Conservation (phyloP, 2,113 vertebrate species). For the Nipponia nippon region DNA sequence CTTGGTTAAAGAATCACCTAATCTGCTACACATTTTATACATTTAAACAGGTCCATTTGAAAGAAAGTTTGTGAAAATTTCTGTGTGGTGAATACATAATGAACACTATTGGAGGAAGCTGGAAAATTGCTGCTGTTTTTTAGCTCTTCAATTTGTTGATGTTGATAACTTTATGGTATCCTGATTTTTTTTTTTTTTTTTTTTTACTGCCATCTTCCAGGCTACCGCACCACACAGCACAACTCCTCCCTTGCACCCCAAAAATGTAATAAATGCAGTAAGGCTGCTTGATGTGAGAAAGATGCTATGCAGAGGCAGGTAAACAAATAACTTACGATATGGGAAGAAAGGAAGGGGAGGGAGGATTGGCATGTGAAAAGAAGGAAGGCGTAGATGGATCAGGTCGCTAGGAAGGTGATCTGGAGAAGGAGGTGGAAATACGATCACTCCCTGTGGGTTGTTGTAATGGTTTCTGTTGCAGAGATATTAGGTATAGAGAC, state of each 20-base stretch:
- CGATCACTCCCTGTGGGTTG: neutral
- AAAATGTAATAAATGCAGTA: neutral
- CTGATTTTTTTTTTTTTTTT: neutral
- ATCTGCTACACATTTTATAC: slow-evolving; percentile 38
- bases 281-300: neutral
- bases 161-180: neutral
- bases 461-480: neutral
- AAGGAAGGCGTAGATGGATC: neutral
- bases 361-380: neutral
- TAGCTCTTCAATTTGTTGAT: neutral
- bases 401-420: neutral
- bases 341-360: neutral
- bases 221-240: neutral
- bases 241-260: neutral
- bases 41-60: slow-evolving; percentile 55
- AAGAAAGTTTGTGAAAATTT: slow-evolving; percentile 22
- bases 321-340: neutral
- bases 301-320: neutral
- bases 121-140: neutral
- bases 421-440: neutral
- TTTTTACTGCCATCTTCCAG: neutral
- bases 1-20: slow-evolving; percentile 43
- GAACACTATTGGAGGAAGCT: neutral
- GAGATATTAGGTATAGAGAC: neutral
- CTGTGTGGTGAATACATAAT: slow-evolving; percentile 15